Conservation (phyloP, 1,140 invertebrate species). For the Myzus persicae region DNA sequence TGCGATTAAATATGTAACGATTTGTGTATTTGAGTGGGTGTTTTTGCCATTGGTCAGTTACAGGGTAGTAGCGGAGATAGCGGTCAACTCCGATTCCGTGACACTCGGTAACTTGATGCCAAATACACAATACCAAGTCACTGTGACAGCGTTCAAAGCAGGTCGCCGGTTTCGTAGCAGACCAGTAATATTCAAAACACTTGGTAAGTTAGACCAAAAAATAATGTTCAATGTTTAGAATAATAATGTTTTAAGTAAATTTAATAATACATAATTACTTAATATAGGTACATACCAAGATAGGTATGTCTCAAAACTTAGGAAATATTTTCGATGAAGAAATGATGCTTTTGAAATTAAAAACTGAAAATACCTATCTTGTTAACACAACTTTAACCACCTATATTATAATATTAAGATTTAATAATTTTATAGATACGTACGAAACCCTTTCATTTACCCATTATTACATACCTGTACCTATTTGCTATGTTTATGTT, state of each 20-base stretch:
- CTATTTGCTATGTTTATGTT: too few species aligned
- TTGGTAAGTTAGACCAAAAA: constrained; percentile 70
- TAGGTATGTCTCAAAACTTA: neutral
- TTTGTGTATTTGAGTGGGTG: constrained; percentile 20
- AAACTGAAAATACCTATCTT: too few species aligned
- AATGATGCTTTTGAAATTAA: too few species aligned
- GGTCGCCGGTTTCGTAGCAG: constrained; percentile 81
- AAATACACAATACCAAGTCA: constrained; percentile 86
- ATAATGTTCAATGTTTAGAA: too few species aligned
- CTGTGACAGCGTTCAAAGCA: constrained; percentile 79
- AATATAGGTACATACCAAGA: neutral
- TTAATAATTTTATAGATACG: too few species aligned
- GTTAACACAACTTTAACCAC: too few species aligned
- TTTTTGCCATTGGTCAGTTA: constrained; percentile 71
- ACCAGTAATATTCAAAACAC: constrained; percentile 84
- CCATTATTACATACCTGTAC: too few species aligned
- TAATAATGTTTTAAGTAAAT: neutral
- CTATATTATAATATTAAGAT: too few species aligned
- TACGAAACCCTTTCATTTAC: too few species aligned
- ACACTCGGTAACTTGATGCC: constrained; percentile 79
- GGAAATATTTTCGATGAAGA: neutral
- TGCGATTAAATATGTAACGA: constrained; percentile 54
- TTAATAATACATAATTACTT: neutral
- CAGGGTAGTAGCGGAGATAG: constrained; percentile 87
- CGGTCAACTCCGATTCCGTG: constrained; percentile 83